Evolutionary conservation across 2,797 vertebrate genomes (phyloP).

Genomic region (Limosa lapponica): DNA sequence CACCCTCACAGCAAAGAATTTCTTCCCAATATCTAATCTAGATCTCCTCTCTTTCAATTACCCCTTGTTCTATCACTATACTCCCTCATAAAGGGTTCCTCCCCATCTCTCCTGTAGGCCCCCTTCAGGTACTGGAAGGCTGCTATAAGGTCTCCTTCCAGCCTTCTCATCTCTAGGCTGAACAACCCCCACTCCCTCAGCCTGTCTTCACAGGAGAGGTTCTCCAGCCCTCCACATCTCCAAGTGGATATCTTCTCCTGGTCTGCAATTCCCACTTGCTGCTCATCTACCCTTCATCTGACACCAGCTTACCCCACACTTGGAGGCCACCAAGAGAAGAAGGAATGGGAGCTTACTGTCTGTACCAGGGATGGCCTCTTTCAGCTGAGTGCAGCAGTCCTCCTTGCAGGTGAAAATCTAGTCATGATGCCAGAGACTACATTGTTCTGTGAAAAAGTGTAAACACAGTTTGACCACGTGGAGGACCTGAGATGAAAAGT

Average conservation of each 20-base stretch:
- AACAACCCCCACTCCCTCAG: too few relatives aligned
- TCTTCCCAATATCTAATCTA: too few relatives aligned
- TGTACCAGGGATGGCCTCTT: neutral
- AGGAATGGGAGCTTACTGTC: neutral
- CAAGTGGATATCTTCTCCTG: neutral
- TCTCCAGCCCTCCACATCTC: neutral
- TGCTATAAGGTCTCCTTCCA: too few relatives aligned
- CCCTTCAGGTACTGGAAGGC: too few relatives aligned
- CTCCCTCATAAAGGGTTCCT: too few relatives aligned
- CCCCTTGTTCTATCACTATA: too few relatives aligned
- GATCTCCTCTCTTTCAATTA: too few relatives aligned
- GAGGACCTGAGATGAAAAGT: neutral
- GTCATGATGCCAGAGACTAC: neutral
- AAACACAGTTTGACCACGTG: neutral
- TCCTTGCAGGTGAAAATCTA: neutral
- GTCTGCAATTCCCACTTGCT: neutral
- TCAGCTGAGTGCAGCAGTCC: neutral
- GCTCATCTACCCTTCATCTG: neutral
- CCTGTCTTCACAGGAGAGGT: too few relatives aligned
- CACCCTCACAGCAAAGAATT: too few relatives aligned
- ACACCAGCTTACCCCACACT: accelerated
- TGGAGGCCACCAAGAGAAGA: neutral
- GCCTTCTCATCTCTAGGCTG: too few relatives aligned
- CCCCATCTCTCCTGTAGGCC: too few relatives aligned
- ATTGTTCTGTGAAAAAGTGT: neutral